Percentiles rank a stretch among this genome's conserved stretches.
phyloP scores from a whole-genome alignment of 2,888 invertebrate species.

The Silvanus unidentatus region DNA sequence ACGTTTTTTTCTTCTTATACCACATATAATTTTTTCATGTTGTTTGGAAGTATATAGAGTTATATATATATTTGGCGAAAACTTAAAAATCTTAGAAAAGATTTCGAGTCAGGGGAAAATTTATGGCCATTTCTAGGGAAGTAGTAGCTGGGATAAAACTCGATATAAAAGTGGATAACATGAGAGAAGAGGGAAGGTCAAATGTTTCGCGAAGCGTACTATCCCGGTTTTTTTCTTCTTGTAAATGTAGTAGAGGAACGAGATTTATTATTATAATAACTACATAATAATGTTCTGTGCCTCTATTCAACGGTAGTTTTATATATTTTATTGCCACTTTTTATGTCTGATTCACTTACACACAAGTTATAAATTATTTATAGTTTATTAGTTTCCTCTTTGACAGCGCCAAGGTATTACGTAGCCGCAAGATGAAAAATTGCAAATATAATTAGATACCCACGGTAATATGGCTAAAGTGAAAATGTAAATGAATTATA shows the following conservation, averaged over 20 bases:
- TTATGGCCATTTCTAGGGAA: conserved; percentile 29
- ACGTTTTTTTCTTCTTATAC: too few species aligned
- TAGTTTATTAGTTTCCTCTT: too few species aligned
- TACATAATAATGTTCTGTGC: conserved; percentile 38
- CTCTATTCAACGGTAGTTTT: conserved; percentile 29
- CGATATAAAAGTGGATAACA: conserved; percentile 33
- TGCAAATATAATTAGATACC: too few species aligned
- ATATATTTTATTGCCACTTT: conserved; percentile 8
- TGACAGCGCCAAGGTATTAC: too few species aligned
- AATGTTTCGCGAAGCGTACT: conserved; percentile 33
- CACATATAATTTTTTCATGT: too few species aligned
- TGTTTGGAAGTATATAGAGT: background rate
- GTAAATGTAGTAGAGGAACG: conserved; percentile 22
- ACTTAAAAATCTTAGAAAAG: conserved; percentile 21
- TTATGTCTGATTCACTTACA: conserved; percentile 20
- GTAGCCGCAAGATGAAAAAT: too few species aligned
- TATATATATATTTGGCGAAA: background rate
- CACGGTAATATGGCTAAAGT: too few species aligned
- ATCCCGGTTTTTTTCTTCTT: conserved; percentile 26
- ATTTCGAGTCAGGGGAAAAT: conserved; percentile 24
- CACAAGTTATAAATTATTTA: conserved; percentile 9
- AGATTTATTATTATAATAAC: conserved; percentile 42
- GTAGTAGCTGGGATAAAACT: conserved; percentile 30
- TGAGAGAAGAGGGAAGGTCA: conserved; percentile 29
- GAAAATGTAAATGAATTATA: too few species aligned